phyloP scores from a whole-genome alignment of 2,113 vertebrate species.

The Ageneiosus marmoratus region DNA sequence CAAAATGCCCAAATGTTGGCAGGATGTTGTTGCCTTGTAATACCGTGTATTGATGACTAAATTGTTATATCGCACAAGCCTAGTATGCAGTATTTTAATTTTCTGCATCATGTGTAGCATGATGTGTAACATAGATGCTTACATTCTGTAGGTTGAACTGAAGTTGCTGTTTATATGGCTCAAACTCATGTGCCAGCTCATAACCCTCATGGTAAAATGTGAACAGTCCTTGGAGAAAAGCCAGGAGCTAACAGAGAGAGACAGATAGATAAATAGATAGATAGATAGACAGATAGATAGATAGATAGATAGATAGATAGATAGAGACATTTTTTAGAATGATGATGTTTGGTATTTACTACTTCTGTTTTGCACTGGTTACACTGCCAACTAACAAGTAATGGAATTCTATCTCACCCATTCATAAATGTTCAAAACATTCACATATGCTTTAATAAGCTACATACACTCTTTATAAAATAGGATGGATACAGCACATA shows the following conservation, averaged over 20 bases:
- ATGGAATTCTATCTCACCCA: neutral
- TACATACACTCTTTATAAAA: neutral
- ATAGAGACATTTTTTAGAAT: neutral
- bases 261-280: neutral
- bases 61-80: neutral
- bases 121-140: slow-evolving; percentile 62
- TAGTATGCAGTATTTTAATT: neutral
- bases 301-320: neutral
- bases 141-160: slow-evolving; percentile 99
- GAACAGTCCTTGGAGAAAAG: slow-evolving; percentile 96
- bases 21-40: neutral
- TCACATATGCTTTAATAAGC: neutral
- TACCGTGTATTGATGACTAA: neutral
- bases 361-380: neutral
- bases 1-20: neutral
- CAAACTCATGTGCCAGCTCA: slow-evolving; percentile 94
- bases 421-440: neutral
- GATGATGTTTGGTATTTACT: neutral
- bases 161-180: slow-evolving; percentile 95
- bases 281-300: neutral
- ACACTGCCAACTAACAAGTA: neutral
- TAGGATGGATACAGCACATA: neutral
- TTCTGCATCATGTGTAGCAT: neutral
- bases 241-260: slow-evolving; percentile 83
- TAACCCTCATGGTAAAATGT: slow-evolving; percentile 99